A percentile compares a stretch with the other conserved stretches of the same genome.
These are phyloP conservation scores for Caenorhabditis zanzibari DNA, from an alignment of 2,888 invertebrate species.

Conservation along the genomic window DNA sequence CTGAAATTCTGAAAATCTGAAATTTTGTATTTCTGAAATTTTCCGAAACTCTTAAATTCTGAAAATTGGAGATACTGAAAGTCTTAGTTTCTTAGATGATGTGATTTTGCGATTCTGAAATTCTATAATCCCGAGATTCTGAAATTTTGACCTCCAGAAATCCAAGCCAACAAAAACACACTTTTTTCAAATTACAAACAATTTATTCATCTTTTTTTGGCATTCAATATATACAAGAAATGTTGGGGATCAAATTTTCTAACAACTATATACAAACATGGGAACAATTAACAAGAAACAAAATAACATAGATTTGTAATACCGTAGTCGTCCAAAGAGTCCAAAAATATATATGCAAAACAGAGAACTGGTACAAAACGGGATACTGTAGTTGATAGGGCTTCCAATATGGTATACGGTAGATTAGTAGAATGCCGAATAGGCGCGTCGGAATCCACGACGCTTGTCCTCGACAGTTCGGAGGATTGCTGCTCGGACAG, in stretches of 20 bases:
- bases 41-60: not conserved
- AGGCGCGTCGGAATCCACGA: constrained; percentile 51
- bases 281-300: not conserved
- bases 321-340: not conserved
- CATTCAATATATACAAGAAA: not conserved
- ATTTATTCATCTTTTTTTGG: not conserved
- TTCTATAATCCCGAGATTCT: not conserved
- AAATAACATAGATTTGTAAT: not conserved
- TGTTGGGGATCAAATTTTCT: not conserved
- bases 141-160: too few relatives aligned
- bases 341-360: not conserved
- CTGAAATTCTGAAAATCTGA: too few relatives aligned
- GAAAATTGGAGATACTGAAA: not conserved
- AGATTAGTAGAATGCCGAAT: constrained; percentile 41
- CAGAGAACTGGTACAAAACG: too few relatives aligned
- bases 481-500: constrained; percentile 30
- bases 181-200: not conserved
- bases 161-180: not conserved
- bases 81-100: too few relatives aligned
- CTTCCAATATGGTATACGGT: not conserved
- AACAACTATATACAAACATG: not conserved
- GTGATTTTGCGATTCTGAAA: too few relatives aligned
- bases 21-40: not conserved
- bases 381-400: not conserved
- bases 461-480: constrained; percentile 56